Base-by-base conservation (phyloP, 2,797 vertebrate species). In the Eutrigla gurnardus region DNA sequence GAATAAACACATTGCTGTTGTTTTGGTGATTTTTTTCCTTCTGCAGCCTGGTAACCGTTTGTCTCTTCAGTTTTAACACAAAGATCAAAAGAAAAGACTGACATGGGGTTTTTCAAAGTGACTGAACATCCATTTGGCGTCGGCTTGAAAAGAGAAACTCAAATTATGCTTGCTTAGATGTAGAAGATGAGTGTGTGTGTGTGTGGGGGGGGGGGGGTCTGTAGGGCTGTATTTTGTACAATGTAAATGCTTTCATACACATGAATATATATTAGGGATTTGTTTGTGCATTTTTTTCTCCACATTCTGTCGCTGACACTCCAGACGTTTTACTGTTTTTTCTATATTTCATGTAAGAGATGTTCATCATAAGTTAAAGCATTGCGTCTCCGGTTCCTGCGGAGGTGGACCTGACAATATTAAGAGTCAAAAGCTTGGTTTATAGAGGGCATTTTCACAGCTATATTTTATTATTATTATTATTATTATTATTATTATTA, bases 391-490 rank as follows among this genome's bases (percentile, higher is more conserved):
- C 39, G 36, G 67, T 67, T 81, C 70, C 45, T 50, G 75, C 46
- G 1, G 66, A 61, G 61, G 70, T 64, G 74, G 62, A 79, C 62
- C 58, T 47, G 78, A 87, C 65, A 78, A 75, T 91, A 93, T 94
- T 93, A 93, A 93, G 92, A 92, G 81, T 90, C 78, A 58, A 82
- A 25, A 86, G 91, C 87, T 91, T 89, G 89, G 86, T 92, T 93
- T 88, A 77, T 83, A 90, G 91, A 88, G 91, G 90, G 91, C 91
- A 88, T 93, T 93, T 89, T 88, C 88, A 92, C 80, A 90, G 81
- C 82, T 91, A 83, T 93, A 88, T 89, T 88, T 92, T 90, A 81
- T 93, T 89, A 89, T 25, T 25, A 17, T 59, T 32, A 46, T 46
- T 46, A 11, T 32, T 55, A 36, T 86, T 76, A 85, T 82, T 85